Evolutionary conservation across 2,797 vertebrate genomes (phyloP), one percentile per base, ranked within the genome.

Genomic region (Vultur gryphus): DNA sequence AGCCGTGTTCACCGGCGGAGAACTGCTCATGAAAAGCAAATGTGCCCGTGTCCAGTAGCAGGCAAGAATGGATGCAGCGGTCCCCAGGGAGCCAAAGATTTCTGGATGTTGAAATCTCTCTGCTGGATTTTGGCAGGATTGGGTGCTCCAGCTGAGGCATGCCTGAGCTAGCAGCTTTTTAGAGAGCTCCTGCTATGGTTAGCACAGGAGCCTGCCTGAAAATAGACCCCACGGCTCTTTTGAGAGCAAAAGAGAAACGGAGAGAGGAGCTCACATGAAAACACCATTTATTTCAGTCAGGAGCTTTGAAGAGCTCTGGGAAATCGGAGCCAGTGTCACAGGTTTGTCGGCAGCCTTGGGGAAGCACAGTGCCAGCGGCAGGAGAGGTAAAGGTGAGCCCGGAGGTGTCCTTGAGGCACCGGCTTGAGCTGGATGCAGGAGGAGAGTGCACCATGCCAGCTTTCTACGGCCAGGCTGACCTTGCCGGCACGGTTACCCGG

Each of bases 401-500:
- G 0, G 58, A 48, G 49, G 24, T 69, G 81, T 82, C 93, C 88
- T 90, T 92, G 84, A 41, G 78, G 91, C 77, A 18, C n/a, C 3
- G 25, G 62, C 52, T 25, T 18, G 72, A n/a, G 70, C 67, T 88
- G 89, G 64, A 81, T 59, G 24, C 9, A 3, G 51, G 17, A 79
- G 71, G 37, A 76, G 85, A 49, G 25, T 3, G 10, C 29, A 2
- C 11, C 2, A 7, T 89, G 67, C 81, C 70, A 44, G 75, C 54
- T 54, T 35, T 19, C 13, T 43, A 4, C 2, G 2, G 54, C 81
- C 84, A 61, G 6, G 10, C 61, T 66, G 67, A 10, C 84, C 78
- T 76, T 57, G 43, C 87, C 14, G 2, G 49, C 25, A 7, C 0
- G 0, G 78, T 70, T 58, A 16, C 6, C 44, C 3, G 0, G 29